Conservation (phyloP, 2,797 vertebrate genomes). For the Decapterus maruadsi region DNA sequence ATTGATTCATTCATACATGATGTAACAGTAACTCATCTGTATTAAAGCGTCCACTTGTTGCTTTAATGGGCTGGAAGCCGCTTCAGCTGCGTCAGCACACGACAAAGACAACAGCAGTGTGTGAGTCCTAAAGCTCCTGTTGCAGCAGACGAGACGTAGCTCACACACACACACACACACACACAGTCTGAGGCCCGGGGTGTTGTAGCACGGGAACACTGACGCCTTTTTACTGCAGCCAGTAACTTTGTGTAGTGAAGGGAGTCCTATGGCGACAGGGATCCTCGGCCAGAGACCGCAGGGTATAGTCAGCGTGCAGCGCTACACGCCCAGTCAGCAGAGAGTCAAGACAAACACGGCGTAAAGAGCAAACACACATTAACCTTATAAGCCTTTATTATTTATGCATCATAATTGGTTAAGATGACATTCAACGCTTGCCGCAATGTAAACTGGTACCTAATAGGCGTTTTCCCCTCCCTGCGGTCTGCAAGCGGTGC, state of each 20-base stretch:
- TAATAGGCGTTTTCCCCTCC: slow-evolving; percentile 8
- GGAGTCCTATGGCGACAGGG: slow-evolving; percentile 31
- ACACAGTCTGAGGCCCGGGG: slow-evolving; percentile 23
- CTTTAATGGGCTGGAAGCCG: not conserved
- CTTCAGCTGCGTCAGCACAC: slow-evolving; percentile 9
- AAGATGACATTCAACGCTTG: slow-evolving; percentile 1
- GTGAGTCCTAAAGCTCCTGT: slow-evolving; percentile 14
- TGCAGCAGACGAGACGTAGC: slow-evolving; percentile 24
- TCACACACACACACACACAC: slow-evolving; percentile 2
- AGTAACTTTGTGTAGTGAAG: slow-evolving; percentile 22
- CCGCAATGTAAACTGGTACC: slow-evolving; percentile 6
- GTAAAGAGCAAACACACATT: not conserved
- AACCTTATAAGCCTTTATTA: slow-evolving; percentile 3
- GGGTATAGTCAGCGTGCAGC: slow-evolving; percentile 9
- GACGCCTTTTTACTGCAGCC: slow-evolving; percentile 42
- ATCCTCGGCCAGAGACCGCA: slow-evolving; percentile 19
- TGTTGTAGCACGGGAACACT: slow-evolving; percentile 39
- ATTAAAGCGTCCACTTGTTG: slow-evolving; percentile 1
- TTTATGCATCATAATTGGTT: slow-evolving; percentile 10
- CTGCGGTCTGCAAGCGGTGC: slow-evolving; percentile 44
- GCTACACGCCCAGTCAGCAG: not conserved
- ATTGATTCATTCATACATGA: not conserved
- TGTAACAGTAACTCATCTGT: not conserved
- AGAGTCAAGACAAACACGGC: slow-evolving; percentile 8
- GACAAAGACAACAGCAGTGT: not conserved